phyloP scores from a whole-genome alignment of 2,113 vertebrate genomes.

The Corydoras maculifer region DNA sequence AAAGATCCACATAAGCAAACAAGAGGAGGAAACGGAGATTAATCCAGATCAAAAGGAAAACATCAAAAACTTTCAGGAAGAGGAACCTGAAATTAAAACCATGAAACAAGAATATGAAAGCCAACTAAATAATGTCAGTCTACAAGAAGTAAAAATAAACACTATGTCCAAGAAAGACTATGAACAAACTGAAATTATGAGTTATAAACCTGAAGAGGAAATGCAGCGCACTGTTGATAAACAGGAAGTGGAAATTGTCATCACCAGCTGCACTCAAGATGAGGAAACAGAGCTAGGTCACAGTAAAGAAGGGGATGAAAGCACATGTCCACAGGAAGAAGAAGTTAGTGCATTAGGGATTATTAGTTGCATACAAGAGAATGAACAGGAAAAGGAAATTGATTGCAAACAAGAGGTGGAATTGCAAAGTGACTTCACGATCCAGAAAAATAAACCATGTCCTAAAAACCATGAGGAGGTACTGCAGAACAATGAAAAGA shows the following conservation, averaged over 20 bases:
- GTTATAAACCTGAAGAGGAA: neutral
- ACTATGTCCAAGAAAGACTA: neutral
- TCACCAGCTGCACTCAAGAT: neutral
- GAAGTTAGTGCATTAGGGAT: neutral
- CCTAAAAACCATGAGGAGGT: neutral
- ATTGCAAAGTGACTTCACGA: no score
- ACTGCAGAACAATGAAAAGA: neutral
- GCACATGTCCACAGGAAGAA: conserved; percentile 7
- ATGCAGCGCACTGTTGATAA: neutral
- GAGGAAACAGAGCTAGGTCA: neutral
- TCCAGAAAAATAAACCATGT: neutral
- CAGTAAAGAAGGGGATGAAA: neutral
- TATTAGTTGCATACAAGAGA: neutral
- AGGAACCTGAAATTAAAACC: no score
- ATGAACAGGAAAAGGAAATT: neutral
- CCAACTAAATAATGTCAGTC: neutral
- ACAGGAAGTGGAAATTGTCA: conserved; percentile 4
- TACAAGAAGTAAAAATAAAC: neutral
- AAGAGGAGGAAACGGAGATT: conserved; percentile 1
- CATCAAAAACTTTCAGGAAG: no score
- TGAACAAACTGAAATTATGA: neutral
- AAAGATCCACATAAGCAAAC: neutral
- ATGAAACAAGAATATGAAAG: neutral
- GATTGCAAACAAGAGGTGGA: neutral
- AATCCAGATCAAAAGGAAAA: neutral